Evolutionary conservation across 2,888 invertebrate genomes (phyloP), one percentile per base, ranked within the genome.

Genomic region (Achlya flavicornis): DNA sequence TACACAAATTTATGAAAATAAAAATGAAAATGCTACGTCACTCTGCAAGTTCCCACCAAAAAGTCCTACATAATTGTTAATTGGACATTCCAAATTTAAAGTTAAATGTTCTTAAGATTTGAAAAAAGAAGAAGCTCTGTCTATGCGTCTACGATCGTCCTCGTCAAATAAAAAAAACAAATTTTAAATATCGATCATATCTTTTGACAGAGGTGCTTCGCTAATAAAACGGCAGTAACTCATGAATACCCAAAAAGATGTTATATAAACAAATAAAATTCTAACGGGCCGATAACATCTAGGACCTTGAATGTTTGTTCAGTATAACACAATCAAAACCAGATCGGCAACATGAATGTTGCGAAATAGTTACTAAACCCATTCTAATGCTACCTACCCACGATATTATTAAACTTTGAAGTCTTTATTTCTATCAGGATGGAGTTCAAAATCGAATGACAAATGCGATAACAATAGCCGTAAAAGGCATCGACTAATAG

Each of bases 341-440:
- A 77, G 83, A 84, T 78, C 76, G 73, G 69, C 78, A 71, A 79
- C 85, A 83, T 86, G 83, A 78, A 71, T 73, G 73, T 87, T 86
- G 78, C 82, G 78, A 85, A 81, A 46, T 46, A 14, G 14, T 43
- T 43, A 46, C 46, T n/a, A 46, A 87, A 70, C 66, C 64, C 68
- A 67, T 76, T 69, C 70, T 73, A 67, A 71, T 73, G 73, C 66
- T 76, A 73, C 53, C 8, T 19, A 53, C 8, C 53, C 53, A 53
- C n/a, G n/a, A 46, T 46, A n/a, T 53, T 19, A 53, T 19, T 19
- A 10, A 19, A 16, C 53, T 19, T 10, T 16, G 3, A 16, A 53
- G 53, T 10, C 16, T 53, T 10, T 53, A 53, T 19, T 3, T 6
- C 8, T 10, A 0, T 53, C 4, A 10, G 3, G 0, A 53, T 19